Base-by-base conservation (phyloP, 2,888 invertebrate genomes). In the Deladenus siricidicola region DNA sequence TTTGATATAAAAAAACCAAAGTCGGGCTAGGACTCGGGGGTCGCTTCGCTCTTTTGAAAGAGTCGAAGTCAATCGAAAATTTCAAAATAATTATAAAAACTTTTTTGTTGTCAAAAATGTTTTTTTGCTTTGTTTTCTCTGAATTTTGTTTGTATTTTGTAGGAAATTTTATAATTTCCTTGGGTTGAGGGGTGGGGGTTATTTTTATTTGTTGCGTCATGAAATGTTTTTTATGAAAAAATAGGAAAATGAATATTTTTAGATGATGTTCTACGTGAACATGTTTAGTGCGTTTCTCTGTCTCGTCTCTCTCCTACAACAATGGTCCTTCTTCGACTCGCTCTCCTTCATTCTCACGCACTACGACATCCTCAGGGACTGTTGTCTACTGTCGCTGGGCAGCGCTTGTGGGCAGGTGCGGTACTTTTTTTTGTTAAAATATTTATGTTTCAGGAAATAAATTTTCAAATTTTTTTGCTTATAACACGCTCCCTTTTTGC, bases 181-280 rank as follows among this genome's bases (percentile, higher is more conserved):
- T n/a, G n/a, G n/a, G n/a, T n/a, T n/a, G n/a, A n/a, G n/a, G n/a
- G 8, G 48, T 47, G 48, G 24, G 10, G n/a, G n/a, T n/a, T n/a
- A n/a, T n/a, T n/a, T n/a, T n/a, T n/a, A 39, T 14, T 39, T 39
- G 8, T 39, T 47, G 19, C 8, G 8, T 47, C 24, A 23, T 47
- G 8, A 47, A n/a, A 47, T n/a, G 19, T n/a, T 19, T n/a, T n/a
- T 47, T 47, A 10, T 10, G 8, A 8, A 19, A 47, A n/a, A n/a
- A n/a, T n/a, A n/a, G n/a, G n/a, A n/a, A n/a, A n/a, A n/a, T 49
- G 2, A 53, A 53, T 26, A 4, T 10, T 56, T 89, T 64, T 89
- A 92, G 82, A 91, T 92, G 91, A 91, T 92, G 90, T 89, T 89
- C 78, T 90, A 89, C 14, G 92, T 94, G 17, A 98, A 94, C 83